Evolutionary conservation across 2,797 vertebrate species (phyloP).

Genomic region (Stomatorhinus walkeri): DNA sequence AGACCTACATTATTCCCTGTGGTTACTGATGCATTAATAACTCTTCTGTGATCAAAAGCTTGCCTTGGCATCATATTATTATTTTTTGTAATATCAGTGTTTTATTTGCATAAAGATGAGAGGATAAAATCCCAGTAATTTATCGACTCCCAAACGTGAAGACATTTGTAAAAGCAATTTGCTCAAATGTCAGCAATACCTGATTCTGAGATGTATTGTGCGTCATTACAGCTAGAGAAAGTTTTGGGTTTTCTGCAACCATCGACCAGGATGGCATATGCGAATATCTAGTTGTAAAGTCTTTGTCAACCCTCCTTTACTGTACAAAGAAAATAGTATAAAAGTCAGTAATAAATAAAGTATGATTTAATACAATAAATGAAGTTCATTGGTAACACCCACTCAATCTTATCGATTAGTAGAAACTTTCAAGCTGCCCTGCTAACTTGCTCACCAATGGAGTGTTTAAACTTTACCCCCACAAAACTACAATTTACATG

Average conservation of each 20-base stretch:
- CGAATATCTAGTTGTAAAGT: neutral
- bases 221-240: neutral
- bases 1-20: neutral
- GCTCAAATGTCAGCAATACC: neutral
- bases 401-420: neutral
- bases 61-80: neutral
- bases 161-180: neutral
- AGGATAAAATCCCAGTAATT: neutral
- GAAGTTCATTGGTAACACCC: neutral
- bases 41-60: slow-evolving; percentile 10
- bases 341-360: neutral
- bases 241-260: neutral
- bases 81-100: neutral
- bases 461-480: neutral
- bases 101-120: neutral
- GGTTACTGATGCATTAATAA: slow-evolving; percentile 4
- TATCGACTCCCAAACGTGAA: neutral
- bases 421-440: neutral
- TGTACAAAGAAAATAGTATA: neutral
- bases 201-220: neutral
- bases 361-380: neutral
- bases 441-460: neutral
- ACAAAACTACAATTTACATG: neutral
- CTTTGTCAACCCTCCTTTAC: neutral
- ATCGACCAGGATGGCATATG: neutral